phyloP scores from a whole-genome alignment of 2,888 invertebrate genomes.

The Zygaena filipendulae region DNA sequence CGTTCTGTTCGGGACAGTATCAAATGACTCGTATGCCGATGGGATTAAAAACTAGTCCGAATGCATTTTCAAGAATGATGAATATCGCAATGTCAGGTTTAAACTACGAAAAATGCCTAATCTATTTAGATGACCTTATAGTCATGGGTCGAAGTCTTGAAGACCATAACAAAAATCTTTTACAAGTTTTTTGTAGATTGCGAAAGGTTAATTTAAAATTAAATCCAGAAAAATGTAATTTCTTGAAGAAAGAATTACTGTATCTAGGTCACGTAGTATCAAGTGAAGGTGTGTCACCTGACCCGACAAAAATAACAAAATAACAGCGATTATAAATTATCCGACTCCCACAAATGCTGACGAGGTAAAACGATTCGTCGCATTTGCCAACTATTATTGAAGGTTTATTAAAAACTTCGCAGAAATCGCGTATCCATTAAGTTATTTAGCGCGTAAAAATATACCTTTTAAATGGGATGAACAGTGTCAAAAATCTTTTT shows the following conservation, averaged over 20 bases:
- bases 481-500: conserved; percentile 1
- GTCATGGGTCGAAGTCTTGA: conserved; percentile 8
- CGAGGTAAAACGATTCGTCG: too few species aligned
- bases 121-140: conserved; percentile 10
- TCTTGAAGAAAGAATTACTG: conserved; percentile 9
- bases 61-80: conserved; percentile 9
- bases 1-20: conserved; percentile 11
- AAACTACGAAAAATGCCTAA: conserved; percentile 9
- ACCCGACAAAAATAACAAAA: conserved; percentile 12
- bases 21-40: conserved; percentile 12
- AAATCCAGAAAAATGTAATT: conserved; percentile 12
- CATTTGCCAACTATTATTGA: conserved; percentile 14
- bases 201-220: conserved; percentile 9
- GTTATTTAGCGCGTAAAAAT: conserved; percentile 1
- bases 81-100: conserved; percentile 12
- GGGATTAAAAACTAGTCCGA: conserved; percentile 12
- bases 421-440: conserved; percentile 5
- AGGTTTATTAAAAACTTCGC: conserved; percentile 12
- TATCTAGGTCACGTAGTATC: conserved; percentile 12
- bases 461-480: neutral
- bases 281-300: conserved; percentile 9
- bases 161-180: conserved; percentile 10
- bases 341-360: conserved; percentile 6
- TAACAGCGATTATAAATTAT: conserved; percentile 9
- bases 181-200: conserved; percentile 7